Percentiles rank a stretch among this genome's conserved stretches.
Evolutionary conservation across 1,140 invertebrate species (phyloP).

Genomic region (Drosophila carrolli): DNA sequence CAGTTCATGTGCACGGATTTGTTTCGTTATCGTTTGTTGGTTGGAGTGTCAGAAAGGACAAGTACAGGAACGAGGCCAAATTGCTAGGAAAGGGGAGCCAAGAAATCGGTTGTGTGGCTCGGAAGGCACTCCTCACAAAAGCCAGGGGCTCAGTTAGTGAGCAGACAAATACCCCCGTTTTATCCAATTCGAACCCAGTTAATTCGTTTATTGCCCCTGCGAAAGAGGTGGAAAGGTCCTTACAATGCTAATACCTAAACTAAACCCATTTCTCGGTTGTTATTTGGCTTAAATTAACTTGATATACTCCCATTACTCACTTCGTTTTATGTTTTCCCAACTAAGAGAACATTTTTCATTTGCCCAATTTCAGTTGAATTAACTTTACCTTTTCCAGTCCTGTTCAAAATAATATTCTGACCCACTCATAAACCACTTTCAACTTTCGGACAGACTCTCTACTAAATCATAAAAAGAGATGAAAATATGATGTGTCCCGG

Average conservation of each 20-base stretch:
- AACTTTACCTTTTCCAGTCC: conserved; percentile 30
- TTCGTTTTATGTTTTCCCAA: conserved; percentile 19
- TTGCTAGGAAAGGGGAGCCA: conserved; percentile 1
- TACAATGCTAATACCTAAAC: background rate
- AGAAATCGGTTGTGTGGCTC: background rate
- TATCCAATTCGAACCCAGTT: conserved; percentile 33
- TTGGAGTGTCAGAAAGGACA: conserved; percentile 36
- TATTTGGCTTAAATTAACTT: conserved; percentile 16
- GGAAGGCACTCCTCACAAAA: conserved; percentile 9
- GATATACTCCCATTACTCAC: conserved; percentile 11
- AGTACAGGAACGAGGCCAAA: conserved; percentile 14
- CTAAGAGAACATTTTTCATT: conserved; percentile 34
- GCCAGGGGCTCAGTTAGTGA: conserved; percentile 21
- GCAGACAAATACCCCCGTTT: conserved; percentile 23
- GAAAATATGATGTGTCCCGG: conserved; percentile 45
- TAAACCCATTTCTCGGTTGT: background rate
- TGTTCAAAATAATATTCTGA: conserved; percentile 28
- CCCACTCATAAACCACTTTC: conserved; percentile 51
- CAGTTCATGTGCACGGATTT: conserved; percentile 59
- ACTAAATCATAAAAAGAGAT: conserved; percentile 52
- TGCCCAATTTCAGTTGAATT: conserved; percentile 25
- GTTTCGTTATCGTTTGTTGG: conserved; percentile 57
- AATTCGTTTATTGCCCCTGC: conserved; percentile 33
- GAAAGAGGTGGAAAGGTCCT: background rate
- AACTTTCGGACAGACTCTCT: conserved; percentile 28